phyloP scores from a whole-genome alignment of 2,797 vertebrate genomes.

The Ibycter americanus region DNA sequence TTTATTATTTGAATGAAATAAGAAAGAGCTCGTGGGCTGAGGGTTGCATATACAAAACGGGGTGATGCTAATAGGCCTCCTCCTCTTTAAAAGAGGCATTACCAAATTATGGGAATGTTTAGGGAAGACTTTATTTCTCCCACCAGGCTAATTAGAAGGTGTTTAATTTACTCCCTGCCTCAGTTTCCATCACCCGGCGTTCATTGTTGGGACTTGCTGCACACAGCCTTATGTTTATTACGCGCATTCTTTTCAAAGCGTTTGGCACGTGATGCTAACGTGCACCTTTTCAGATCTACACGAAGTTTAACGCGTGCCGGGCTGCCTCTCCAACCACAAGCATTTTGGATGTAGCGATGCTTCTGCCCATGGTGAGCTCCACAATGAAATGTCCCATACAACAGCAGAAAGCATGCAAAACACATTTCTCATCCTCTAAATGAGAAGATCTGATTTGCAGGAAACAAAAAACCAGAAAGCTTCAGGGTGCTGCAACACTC shows the following conservation, averaged over 20 bases:
- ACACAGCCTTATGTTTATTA: not conserved
- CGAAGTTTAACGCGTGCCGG: not conserved
- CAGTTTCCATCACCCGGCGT: slow-evolving; percentile 28
- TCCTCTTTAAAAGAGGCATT: slow-evolving; percentile 36
- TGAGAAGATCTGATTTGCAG: slow-evolving; percentile 16
- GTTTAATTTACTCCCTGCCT: slow-evolving; percentile 36
- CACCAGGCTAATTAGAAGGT: slow-evolving; percentile 25
- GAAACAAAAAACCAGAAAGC: slow-evolving; percentile 32
- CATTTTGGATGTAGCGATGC: not conserved
- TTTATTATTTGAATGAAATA: slow-evolving; percentile 43
- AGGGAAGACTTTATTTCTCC: slow-evolving; percentile 46
- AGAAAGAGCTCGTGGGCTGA: slow-evolving; percentile 55
- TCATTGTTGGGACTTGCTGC: not conserved
- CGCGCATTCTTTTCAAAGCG: slow-evolving; percentile 38
- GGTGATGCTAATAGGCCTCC: slow-evolving; percentile 39
- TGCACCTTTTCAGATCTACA: not conserved
- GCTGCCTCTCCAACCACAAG: slow-evolving; percentile 8
- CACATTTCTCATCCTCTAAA: not conserved
- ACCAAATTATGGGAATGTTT: slow-evolving; percentile 54
- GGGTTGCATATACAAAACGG: not conserved
- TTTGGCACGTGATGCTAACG: slow-evolving; percentile 18
- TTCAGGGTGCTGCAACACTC: slow-evolving; percentile 19
- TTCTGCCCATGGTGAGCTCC: slow-evolving; percentile 31
- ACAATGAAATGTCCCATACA: slow-evolving; percentile 22
- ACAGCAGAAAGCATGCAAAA: slow-evolving; percentile 31